Conservation (phyloP, 2,888 invertebrate species). For the Nomada lathburiana region DNA sequence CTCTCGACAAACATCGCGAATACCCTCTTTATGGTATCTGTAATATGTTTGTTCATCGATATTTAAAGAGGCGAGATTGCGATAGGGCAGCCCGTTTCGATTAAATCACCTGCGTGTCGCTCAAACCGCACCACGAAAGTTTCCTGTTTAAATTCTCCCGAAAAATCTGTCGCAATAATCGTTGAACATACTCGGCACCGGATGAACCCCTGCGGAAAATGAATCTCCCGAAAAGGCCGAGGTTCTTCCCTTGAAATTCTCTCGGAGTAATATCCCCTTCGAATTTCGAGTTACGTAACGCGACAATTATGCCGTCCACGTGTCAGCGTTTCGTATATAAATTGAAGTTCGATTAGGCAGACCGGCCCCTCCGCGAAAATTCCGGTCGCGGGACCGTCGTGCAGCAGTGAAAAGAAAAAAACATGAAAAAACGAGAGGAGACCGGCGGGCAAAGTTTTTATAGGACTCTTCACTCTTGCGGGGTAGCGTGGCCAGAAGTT, state of each 20-base stretch:
- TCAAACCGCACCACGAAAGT: not conserved
- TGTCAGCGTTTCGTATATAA: constrained; percentile 4
- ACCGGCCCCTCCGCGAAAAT: not conserved
- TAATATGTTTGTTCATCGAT: constrained; percentile 12
- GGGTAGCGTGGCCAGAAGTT: constrained; percentile 41
- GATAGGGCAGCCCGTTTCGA: constrained; percentile 8
- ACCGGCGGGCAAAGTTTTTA: constrained; percentile 13
- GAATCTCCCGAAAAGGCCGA: not conserved
- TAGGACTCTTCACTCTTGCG: not conserved
- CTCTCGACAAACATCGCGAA: constrained; percentile 10
- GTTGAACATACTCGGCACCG: not conserved
- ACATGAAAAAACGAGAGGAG: no score
- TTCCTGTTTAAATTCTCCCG: not conserved
- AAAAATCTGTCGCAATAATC: not conserved
- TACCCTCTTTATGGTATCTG: constrained; percentile 1
- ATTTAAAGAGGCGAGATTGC: constrained; percentile 15
- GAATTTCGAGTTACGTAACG: constrained; percentile 12
- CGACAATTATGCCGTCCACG: constrained; percentile 1
- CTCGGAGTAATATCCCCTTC: not conserved
- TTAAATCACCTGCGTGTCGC: not conserved
- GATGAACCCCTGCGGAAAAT: not conserved
- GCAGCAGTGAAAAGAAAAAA: no score
- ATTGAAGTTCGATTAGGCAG: constrained; percentile 1
- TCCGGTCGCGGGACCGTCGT: not conserved
- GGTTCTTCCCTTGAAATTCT: not conserved